These are phyloP conservation scores for Macrochelys suwanniensis DNA, from an alignment of 2,797 vertebrate species.

Conservation along the genomic window DNA sequence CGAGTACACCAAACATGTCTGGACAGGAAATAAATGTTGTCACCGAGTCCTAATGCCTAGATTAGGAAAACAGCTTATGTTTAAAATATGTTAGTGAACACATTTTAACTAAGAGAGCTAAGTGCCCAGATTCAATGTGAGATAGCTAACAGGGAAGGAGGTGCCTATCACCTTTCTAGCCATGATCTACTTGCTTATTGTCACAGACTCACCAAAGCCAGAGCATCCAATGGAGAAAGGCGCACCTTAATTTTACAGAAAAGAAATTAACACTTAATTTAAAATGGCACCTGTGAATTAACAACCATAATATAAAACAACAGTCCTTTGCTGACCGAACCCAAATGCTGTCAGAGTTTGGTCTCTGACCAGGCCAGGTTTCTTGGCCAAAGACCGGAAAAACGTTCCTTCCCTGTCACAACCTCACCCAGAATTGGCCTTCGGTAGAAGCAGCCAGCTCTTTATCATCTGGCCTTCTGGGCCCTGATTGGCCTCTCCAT, in stretches of 20 bases:
- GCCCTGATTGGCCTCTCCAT: neutral
- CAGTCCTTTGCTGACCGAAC: neutral
- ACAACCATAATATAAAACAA: neutral
- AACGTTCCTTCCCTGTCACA: neutral
- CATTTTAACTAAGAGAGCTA: neutral
- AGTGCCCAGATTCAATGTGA: neutral
- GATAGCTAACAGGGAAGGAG: neutral
- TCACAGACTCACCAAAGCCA: neutral
- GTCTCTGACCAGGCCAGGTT: neutral
- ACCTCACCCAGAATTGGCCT: neutral
- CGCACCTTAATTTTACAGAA: neutral
- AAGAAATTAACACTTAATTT: neutral
- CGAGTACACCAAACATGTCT: neutral
- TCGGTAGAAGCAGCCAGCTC: neutral
- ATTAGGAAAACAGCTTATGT: neutral
- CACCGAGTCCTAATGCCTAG: neutral
- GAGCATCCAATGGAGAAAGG: neutral
- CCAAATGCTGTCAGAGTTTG: neutral
- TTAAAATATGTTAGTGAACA: neutral
- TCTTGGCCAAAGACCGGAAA: neutral
- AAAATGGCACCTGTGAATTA: neutral
- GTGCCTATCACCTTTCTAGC: neutral
- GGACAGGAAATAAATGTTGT: neutral
- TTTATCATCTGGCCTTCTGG: neutral
- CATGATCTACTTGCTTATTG: neutral